Evolutionary conservation across 2,888 invertebrate species (phyloP).

Genomic region (Digitonthophagus gazella): DNA sequence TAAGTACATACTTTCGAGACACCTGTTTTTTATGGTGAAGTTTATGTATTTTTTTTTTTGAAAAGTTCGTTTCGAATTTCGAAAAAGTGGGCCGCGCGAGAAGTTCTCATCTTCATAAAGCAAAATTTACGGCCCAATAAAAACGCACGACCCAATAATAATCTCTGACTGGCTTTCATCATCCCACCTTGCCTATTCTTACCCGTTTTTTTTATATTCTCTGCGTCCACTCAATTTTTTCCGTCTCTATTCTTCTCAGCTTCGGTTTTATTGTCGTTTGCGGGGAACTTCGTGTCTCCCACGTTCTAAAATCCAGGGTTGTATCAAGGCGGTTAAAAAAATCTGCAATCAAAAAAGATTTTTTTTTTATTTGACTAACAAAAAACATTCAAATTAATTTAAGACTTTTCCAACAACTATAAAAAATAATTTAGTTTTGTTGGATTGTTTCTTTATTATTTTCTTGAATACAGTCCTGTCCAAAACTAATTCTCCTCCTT

Average conservation of each 20-base stretch:
- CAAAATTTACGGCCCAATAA: too few relatives aligned
- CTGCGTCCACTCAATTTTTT: neutral
- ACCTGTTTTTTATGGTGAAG: too few relatives aligned
- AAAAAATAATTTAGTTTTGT: too few relatives aligned
- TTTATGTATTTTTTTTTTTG: too few relatives aligned
- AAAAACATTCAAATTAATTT: constrained; percentile 2
- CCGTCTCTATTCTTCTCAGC: neutral
- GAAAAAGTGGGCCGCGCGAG: neutral
- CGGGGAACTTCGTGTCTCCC: neutral
- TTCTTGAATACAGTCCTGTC: neutral
- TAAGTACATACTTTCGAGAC: too few relatives aligned
- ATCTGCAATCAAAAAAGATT: neutral
- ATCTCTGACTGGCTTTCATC: neutral
- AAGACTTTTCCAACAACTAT: too few relatives aligned
- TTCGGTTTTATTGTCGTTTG: neutral
- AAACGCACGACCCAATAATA: neutral
- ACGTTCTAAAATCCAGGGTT: neutral
- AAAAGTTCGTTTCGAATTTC: neutral
- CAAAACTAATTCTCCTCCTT: neutral
- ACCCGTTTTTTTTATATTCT: neutral
- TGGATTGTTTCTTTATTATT: neutral
- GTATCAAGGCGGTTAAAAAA: neutral
- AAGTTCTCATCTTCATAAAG: neutral
- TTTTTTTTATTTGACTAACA: neutral
- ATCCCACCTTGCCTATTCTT: neutral